Evolutionary conservation across 1,140 invertebrate species (phyloP).

Genomic region (Maconellicoccus hirsutus): DNA sequence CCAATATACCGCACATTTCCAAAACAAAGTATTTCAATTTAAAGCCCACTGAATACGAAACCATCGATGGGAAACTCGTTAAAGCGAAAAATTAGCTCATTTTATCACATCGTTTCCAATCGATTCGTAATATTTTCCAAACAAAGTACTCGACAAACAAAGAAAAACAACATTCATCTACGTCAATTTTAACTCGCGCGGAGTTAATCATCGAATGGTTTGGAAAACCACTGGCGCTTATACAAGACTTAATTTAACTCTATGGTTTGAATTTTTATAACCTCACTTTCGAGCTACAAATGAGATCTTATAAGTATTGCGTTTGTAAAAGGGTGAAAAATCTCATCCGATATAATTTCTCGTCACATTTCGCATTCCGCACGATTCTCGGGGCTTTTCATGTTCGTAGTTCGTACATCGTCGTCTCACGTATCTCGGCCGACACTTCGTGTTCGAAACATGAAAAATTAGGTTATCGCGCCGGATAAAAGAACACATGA

Average conservation of each 20-base stretch:
- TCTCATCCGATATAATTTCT: too few species aligned
- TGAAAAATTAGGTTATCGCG: not conserved
- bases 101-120: constrained; percentile 2
- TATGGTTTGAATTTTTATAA: too few species aligned
- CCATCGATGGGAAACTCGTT: not conserved
- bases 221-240: too few species aligned
- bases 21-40: constrained; percentile 6
- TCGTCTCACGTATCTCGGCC: too few species aligned
- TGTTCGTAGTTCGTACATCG: too few species aligned
- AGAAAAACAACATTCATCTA: not conserved
- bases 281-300: too few species aligned
- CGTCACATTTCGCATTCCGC: too few species aligned
- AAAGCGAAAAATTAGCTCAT: constrained; percentile 4
- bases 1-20: not conserved
- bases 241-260: too few species aligned
- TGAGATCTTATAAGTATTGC: too few species aligned
- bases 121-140: not conserved
- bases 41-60: not conserved
- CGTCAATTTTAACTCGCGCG: not conserved
- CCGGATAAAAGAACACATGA: not conserved
- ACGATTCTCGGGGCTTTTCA: too few species aligned
- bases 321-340: too few species aligned
- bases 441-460: too few species aligned
- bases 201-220: not conserved
- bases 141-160: not conserved